phyloP scores from a whole-genome alignment of 1,140 invertebrate species.

The Drosophila micromelanica region DNA sequence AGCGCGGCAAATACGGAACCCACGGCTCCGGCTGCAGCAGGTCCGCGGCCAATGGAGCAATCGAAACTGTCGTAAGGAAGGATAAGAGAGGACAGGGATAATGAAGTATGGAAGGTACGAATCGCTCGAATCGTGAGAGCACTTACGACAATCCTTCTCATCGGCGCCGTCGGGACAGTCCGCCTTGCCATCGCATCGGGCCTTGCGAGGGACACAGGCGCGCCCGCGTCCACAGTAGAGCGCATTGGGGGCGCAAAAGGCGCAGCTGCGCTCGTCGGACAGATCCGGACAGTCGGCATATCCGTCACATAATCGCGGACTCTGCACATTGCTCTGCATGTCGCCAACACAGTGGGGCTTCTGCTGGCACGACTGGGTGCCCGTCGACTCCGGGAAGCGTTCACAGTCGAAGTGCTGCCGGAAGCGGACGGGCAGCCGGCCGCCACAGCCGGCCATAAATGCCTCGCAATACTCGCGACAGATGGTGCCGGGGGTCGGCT shows the following conservation, averaged over 20 bases:
- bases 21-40: constrained; percentile 86
- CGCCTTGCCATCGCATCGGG: constrained; percentile 91
- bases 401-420: constrained; percentile 91
- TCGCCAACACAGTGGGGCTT: constrained; percentile 91
- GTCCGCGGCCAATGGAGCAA: constrained; percentile 88
- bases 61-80: constrained; percentile 87
- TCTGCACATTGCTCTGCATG: constrained; percentile 89
- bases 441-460: constrained; percentile 92
- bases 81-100: constrained; percentile 28
- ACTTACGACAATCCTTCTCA: constrained; percentile 93
- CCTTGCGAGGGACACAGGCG: constrained; percentile 89
- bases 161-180: constrained; percentile 95
- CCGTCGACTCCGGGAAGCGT: constrained; percentile 91
- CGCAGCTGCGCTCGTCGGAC: constrained; percentile 91
- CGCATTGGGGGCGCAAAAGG: constrained; percentile 89
- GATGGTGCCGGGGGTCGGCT: constrained; percentile 85
- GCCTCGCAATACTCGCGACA: constrained; percentile 94
- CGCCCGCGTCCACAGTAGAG: constrained; percentile 92
- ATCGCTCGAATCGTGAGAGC: neutral
- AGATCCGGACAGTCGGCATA: constrained; percentile 93
- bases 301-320: constrained; percentile 92
- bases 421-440: constrained; percentile 89
- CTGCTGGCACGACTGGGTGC: constrained; percentile 89
- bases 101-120: neutral
- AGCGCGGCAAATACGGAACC: constrained; percentile 88